A percentile compares a stretch with the other conserved stretches of the same genome.
phyloP scores from a whole-genome alignment of 23 tunicate species.

The Styela plicata region DNA sequence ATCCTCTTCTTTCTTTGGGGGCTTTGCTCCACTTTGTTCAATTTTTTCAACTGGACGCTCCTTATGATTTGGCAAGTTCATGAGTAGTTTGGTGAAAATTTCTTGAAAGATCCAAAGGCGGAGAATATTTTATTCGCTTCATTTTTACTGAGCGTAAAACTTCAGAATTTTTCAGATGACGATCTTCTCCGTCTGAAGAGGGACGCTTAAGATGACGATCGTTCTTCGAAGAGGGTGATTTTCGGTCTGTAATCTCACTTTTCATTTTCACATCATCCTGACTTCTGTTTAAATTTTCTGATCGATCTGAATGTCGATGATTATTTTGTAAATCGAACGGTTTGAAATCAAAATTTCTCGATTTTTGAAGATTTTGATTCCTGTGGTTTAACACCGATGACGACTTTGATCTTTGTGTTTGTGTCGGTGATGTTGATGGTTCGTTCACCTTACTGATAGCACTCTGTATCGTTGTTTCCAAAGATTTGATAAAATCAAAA shows the following conservation, averaged over 20 bases:
- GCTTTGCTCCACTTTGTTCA: no score
- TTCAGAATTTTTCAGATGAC: neutral
- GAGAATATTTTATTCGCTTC: neutral
- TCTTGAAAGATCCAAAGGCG: constrained; percentile 3
- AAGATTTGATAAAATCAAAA: constrained; percentile 69
- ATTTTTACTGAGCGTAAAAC: neutral
- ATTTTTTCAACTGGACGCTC: no score
- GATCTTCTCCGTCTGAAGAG: constrained; percentile 23
- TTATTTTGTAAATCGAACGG: neutral
- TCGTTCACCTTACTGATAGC: constrained; percentile 85
- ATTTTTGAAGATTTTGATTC: neutral
- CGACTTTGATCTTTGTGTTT: neutral
- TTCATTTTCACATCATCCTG: no score
- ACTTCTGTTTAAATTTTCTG: neutral
- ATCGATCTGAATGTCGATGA: neutral
- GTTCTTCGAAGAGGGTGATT: neutral
- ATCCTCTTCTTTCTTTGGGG: no score
- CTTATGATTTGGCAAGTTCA: no score
- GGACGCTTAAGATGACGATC: neutral
- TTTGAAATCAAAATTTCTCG: neutral
- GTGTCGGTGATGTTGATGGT: constrained; percentile 2
- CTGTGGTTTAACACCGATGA: neutral
- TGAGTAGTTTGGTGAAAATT: no score
- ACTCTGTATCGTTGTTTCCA: constrained; percentile 84
- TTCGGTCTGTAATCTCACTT: neutral